These are phyloP conservation scores for Colletes collaris DNA, from an alignment of 2,888 invertebrate genomes.

Conservation along the genomic window DNA sequence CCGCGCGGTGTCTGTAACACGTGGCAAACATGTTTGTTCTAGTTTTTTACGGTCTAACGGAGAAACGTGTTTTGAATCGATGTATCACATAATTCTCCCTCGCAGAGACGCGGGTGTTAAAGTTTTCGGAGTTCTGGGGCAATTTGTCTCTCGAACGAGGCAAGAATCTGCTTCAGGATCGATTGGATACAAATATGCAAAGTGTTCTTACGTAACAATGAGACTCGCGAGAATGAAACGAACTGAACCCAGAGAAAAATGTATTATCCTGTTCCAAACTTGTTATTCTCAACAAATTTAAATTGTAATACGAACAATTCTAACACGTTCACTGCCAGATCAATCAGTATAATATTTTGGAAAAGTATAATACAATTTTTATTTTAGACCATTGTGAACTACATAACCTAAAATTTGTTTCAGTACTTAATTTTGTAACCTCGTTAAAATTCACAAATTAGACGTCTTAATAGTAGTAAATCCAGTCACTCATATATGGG, in stretches of 20 bases:
- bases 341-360: too few relatives aligned
- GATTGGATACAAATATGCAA: slow-evolving; percentile 4
- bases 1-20: slow-evolving; percentile 44
- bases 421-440: too few relatives aligned
- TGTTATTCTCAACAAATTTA: too few relatives aligned
- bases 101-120: slow-evolving; percentile 26
- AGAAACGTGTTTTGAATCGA: slow-evolving; percentile 54
- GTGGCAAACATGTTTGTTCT: slow-evolving; percentile 58
- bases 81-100: slow-evolving; percentile 52
- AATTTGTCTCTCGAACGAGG: slow-evolving; percentile 27
- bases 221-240: neutral
- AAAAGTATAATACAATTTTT: too few relatives aligned
- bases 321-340: too few relatives aligned
- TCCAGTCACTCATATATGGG: too few relatives aligned
- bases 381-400: too few relatives aligned
- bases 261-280: too few relatives aligned
- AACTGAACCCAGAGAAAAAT: neutral
- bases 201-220: neutral
- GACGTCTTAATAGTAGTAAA: too few relatives aligned
- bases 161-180: slow-evolving; percentile 16
- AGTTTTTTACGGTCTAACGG: slow-evolving; percentile 52
- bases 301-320: too few relatives aligned
- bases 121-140: slow-evolving; percentile 37
- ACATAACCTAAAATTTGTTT: too few relatives aligned
- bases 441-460: too few relatives aligned